Evolutionary conservation across 2,797 vertebrate genomes (phyloP).

Genomic region (Oceanodroma leucorhoa): DNA sequence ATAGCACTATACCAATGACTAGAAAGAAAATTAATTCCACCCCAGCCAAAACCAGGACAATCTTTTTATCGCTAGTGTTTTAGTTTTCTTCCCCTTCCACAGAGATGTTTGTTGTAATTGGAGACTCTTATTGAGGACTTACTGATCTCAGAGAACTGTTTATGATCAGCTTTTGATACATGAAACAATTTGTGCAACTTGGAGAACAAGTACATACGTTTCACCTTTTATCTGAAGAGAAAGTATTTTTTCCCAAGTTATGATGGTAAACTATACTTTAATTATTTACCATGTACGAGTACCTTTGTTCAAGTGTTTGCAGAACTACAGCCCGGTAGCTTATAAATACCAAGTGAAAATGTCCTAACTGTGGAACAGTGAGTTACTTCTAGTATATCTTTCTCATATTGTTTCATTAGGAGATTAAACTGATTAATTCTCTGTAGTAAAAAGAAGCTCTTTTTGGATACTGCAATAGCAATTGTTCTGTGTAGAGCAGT

Average conservation of each 20-base stretch:
- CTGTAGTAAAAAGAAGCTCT: not conserved
- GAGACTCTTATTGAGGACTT: not conserved
- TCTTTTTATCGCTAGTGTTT: not conserved
- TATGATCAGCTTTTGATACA: slow-evolving; percentile 45
- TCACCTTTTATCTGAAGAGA: not conserved
- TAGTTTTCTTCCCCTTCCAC: not conserved
- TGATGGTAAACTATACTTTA: not conserved
- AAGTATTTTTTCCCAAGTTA: not conserved
- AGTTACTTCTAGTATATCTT: not conserved
- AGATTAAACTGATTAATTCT: not conserved
- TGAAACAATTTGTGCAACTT: not conserved
- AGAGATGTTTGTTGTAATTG: not conserved
- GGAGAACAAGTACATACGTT: not conserved
- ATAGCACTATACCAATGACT: too few relatives aligned
- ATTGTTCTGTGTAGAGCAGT: not conserved
- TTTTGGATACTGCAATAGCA: not conserved
- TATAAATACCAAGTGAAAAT: not conserved
- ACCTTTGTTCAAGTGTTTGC: not conserved
- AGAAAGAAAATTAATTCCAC: too few relatives aligned
- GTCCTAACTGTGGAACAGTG: not conserved
- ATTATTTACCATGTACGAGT: not conserved
- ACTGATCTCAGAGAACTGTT: not conserved
- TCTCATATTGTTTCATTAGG: not conserved
- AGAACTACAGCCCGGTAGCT: not conserved
- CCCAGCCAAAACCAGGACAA: too few relatives aligned